phyloP scores from a whole-genome alignment of 2,888 invertebrate species.

The Deilephila porcellus region DNA sequence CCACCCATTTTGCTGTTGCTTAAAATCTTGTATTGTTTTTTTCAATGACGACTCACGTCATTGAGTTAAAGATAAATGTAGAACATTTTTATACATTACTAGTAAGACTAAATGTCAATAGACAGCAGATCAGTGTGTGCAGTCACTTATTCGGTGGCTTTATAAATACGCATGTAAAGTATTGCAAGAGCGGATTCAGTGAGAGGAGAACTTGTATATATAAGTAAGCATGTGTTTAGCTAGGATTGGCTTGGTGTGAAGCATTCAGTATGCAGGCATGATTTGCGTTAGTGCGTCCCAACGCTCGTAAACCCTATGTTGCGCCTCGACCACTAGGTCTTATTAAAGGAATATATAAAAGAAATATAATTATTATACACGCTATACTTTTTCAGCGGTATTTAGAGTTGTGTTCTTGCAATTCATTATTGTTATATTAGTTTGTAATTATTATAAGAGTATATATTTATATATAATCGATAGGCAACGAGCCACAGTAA shows the following conservation, averaged over 20 bases:
- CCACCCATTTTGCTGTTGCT: neutral
- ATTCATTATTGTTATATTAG: constrained; percentile 26
- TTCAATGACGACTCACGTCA: neutral
- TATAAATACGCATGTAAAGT: constrained; percentile 9
- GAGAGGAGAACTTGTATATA: neutral
- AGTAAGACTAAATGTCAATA: neutral
- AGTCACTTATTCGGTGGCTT: neutral
- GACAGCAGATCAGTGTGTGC: neutral
- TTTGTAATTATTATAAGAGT: constrained; percentile 21
- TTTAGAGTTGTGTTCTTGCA: constrained; percentile 18
- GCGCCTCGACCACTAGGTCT: neutral
- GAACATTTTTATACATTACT: neutral
- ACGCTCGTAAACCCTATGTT: neutral
- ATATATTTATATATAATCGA: constrained; percentile 12
- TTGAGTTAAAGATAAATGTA: neutral
- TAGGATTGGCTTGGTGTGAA: neutral
- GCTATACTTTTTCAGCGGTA: constrained; percentile 8
- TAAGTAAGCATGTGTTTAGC: neutral
- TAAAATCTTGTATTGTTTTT: neutral
- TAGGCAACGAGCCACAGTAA: neutral
- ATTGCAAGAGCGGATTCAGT: constrained; percentile 23
- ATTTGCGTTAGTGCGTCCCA: constrained; percentile 5
- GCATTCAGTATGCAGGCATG: neutral
- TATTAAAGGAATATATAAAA: neutral
- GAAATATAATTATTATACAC: constrained; percentile 1